phyloP scores from a whole-genome alignment of 2,888 invertebrate genomes.

The Calephelis perditalis region DNA sequence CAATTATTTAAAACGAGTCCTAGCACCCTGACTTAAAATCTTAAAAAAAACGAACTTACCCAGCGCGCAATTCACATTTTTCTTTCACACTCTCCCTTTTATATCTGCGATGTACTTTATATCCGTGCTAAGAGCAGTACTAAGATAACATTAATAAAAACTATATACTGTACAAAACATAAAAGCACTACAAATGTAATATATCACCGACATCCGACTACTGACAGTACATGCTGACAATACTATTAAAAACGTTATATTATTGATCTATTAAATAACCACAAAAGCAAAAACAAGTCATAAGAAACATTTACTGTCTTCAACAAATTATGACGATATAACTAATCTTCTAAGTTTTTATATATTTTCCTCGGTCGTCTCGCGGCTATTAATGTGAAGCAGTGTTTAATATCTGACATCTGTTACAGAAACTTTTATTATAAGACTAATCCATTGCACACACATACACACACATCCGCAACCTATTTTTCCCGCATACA shows the following conservation, averaged over 20 bases:
- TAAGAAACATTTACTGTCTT: conserved; percentile 29
- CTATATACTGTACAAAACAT: too few species aligned
- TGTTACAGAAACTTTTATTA: conserved; percentile 79
- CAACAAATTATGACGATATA: conserved; percentile 45
- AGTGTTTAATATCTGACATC: conserved; percentile 78
- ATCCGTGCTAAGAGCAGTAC: too few species aligned
- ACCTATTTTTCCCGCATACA: conserved; percentile 39
- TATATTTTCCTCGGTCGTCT: conserved; percentile 62
- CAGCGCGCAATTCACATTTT: too few species aligned
- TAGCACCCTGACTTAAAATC: too few species aligned
- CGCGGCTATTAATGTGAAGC: conserved; percentile 69
- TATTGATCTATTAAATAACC: neutral
- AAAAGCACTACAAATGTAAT: too few species aligned
- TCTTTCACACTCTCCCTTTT: too few species aligned
- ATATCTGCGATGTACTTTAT: too few species aligned
- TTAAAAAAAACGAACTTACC: too few species aligned
- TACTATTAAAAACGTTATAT: neutral
- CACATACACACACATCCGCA: conserved; percentile 41
- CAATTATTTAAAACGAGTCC: too few species aligned
- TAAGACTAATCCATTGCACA: conserved; percentile 77
- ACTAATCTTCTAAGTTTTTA: conserved; percentile 73
- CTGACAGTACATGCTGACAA: too few species aligned
- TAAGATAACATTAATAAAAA: too few species aligned
- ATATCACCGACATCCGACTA: too few species aligned
- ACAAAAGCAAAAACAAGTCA: conserved; percentile 22